Conservation (phyloP, 2,888 invertebrate species). For the Cyaniris semiargus region DNA sequence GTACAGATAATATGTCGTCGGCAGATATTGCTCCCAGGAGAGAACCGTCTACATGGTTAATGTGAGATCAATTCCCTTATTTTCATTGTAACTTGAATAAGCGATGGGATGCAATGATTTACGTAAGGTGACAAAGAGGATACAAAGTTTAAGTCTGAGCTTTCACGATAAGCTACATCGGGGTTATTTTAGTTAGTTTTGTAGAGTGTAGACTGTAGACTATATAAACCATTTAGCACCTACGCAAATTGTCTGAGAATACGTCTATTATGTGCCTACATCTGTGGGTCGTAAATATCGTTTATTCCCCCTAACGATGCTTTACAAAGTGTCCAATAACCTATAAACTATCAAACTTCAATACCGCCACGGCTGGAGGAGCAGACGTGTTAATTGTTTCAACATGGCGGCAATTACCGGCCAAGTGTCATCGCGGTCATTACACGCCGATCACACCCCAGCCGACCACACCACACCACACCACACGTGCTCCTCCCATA, state of each 20-base stretch:
- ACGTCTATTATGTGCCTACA: too few species aligned
- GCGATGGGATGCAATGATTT: background rate
- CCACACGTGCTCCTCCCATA: background rate
- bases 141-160: background rate
- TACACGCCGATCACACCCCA: background rate
- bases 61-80: background rate
- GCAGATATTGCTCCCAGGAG: background rate
- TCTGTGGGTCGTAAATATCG: too few species aligned
- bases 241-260: too few species aligned
- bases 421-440: background rate
- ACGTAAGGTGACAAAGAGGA: background rate
- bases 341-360: background rate
- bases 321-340: background rate
- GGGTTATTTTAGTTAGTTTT: too few species aligned
- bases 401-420: background rate
- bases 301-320: too few species aligned
- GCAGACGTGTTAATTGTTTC: conserved; percentile 1
- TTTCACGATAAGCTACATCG: too few species aligned
- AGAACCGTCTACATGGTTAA: background rate
- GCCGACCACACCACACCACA: background rate
- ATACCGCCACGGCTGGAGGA: background rate
- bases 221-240: too few species aligned
- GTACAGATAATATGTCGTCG: background rate
- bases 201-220: too few species aligned
- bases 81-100: background rate